These are phyloP conservation scores for Petroica traversi DNA, from an alignment of 2,113 vertebrate species.

Conservation along the genomic window DNA sequence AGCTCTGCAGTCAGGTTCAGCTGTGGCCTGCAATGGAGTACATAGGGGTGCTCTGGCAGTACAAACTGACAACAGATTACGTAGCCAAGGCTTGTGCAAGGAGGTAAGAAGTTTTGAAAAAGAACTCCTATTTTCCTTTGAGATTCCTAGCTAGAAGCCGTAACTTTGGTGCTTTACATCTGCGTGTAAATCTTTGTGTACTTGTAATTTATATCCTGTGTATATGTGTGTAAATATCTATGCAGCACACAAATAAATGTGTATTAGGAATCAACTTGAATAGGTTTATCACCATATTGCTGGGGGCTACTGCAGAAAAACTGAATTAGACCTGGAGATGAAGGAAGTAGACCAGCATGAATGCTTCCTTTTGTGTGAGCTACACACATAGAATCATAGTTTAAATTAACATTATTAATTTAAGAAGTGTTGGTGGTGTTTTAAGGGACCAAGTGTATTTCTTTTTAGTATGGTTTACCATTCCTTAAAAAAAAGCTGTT, in stretches of 20 bases:
- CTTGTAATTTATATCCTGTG: not conserved
- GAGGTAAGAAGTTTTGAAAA: constrained; percentile 51
- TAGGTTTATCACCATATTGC: not conserved
- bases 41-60: constrained; percentile 86
- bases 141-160: not conserved
- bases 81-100: constrained; percentile 62
- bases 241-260: not conserved
- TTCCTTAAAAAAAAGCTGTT: not conserved
- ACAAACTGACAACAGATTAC: constrained; percentile 82
- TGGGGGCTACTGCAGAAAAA: not conserved
- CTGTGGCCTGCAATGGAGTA: constrained; percentile 91
- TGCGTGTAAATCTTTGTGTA: not conserved
- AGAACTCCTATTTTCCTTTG: not conserved
- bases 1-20: constrained; percentile 81
- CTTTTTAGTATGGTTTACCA: not conserved
- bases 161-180: not conserved
- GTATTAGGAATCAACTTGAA: not conserved
- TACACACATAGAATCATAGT: not conserved
- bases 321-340: not conserved
- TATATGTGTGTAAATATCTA: not conserved
- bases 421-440: not conserved
- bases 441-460: not conserved
- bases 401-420: not conserved
- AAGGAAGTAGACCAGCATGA: not conserved
- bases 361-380: not conserved